phyloP scores from a whole-genome alignment of 2,113 vertebrate species.

The Scopus umbretta region DNA sequence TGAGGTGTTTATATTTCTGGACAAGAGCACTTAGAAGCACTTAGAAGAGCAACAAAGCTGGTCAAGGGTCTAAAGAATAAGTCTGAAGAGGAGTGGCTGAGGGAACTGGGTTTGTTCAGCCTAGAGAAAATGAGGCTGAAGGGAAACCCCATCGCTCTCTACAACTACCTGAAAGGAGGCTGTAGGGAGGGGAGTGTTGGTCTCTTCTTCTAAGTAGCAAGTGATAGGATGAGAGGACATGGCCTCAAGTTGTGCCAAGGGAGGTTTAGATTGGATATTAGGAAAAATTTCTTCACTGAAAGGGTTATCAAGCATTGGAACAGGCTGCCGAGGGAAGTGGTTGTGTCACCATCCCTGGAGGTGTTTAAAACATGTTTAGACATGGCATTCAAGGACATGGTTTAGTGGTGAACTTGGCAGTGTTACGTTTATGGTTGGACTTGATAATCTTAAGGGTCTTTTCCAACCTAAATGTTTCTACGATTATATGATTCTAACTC shows the following conservation, averaged over 20 bases:
- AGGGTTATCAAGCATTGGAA: background rate
- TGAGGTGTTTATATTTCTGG: background rate
- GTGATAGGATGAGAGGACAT: rapidly evolving
- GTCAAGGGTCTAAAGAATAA: background rate
- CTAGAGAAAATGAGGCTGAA: background rate
- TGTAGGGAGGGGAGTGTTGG: background rate
- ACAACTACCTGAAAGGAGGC: background rate
- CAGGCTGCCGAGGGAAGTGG: background rate
- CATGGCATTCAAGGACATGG: background rate
- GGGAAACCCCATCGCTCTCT: rapidly evolving
- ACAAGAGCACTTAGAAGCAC: background rate
- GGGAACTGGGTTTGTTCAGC: background rate
- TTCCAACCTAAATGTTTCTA: background rate
- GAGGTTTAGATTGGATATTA: background rate
- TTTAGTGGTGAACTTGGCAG: background rate
- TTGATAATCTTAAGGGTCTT: rapidly evolving
- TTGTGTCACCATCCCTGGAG: background rate
- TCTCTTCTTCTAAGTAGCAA: background rate
- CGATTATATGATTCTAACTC: background rate
- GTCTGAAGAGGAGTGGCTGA: rapidly evolving
- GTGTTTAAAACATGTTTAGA: background rate
- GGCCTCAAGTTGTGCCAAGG: background rate
- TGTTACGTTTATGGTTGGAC: background rate
- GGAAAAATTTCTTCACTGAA: background rate
- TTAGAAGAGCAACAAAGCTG: background rate